phyloP scores from a whole-genome alignment of 1,140 invertebrate genomes.

The Euglossa dilemma region DNA sequence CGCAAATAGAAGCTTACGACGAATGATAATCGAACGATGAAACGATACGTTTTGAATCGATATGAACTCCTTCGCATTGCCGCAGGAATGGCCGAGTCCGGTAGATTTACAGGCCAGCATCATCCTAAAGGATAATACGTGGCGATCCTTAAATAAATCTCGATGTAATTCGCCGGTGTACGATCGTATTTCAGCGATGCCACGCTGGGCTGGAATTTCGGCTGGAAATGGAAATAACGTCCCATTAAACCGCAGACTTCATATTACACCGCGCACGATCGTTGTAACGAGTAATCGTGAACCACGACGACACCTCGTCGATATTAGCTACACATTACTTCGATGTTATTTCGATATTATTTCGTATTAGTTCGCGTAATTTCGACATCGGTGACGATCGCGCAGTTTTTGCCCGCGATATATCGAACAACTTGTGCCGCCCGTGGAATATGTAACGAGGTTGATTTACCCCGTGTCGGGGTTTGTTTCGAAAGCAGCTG shows the following conservation, averaged over 20 bases:
- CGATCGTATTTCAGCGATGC: neutral
- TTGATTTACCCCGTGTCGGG: neutral
- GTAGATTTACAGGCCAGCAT: neutral
- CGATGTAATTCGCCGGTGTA: neutral
- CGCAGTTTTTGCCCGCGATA: too few relatives aligned
- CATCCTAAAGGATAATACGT: neutral
- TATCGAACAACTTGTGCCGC: neutral
- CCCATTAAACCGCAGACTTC: neutral
- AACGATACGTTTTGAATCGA: neutral
- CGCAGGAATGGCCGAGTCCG: neutral
- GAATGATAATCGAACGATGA: neutral
- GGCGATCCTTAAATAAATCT: neutral
- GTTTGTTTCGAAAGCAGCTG: neutral
- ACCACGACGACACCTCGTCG: neutral
- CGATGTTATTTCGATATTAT: too few relatives aligned
- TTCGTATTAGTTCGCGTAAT: too few relatives aligned
- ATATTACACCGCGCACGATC: neutral
- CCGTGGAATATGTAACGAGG: neutral
- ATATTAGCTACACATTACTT: too few relatives aligned
- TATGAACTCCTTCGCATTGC: neutral
- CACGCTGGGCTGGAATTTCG: neutral
- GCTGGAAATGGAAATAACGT: neutral
- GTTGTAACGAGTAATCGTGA: slow-evolving; percentile 9
- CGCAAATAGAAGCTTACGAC: too few relatives aligned
- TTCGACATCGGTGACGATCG: neutral